Evolutionary conservation across 1,140 invertebrate genomes (phyloP).

Genomic region (Drosophila athabasca): DNA sequence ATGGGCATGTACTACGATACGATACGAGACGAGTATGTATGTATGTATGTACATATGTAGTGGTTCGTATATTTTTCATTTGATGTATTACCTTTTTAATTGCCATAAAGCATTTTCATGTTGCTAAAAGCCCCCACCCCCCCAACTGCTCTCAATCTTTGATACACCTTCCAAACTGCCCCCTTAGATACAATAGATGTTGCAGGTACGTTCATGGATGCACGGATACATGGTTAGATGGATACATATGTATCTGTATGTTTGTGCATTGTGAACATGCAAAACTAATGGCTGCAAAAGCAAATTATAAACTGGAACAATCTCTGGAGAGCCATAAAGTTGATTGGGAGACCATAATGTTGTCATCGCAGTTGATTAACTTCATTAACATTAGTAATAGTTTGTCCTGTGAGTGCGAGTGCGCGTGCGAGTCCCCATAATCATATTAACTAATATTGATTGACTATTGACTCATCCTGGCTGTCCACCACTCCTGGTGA

Average conservation of each 20-base stretch:
- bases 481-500: background rate
- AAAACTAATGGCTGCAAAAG: conserved; percentile 50
- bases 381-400: conserved; percentile 40
- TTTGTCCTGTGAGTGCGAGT: too few relatives aligned
- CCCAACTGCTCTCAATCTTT: conserved; percentile 16
- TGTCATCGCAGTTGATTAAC: conserved; percentile 30
- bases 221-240: background rate
- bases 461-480: conserved; percentile 36
- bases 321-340: conserved; percentile 51
- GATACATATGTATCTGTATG: conserved; percentile 21
- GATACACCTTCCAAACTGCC: background rate
- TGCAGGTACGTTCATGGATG: conserved; percentile 2
- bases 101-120: conserved; percentile 79
- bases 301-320: conserved; percentile 42
- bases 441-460: conserved; percentile 58
- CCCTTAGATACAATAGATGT: background rate
- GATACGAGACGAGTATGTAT: background rate
- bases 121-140: conserved; percentile 55
- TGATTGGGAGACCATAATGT: conserved; percentile 1
- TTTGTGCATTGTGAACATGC: conserved; percentile 76
- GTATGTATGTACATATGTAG: background rate
- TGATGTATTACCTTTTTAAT: conserved; percentile 77
- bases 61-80: conserved; percentile 50
- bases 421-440: conserved; percentile 2
- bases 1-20: too few relatives aligned